A percentile compares a stretch with the other conserved stretches of the same genome.
Evolutionary conservation across 2,113 vertebrate genomes (phyloP).

Genomic region (Dasyurus viverrinus): DNA sequence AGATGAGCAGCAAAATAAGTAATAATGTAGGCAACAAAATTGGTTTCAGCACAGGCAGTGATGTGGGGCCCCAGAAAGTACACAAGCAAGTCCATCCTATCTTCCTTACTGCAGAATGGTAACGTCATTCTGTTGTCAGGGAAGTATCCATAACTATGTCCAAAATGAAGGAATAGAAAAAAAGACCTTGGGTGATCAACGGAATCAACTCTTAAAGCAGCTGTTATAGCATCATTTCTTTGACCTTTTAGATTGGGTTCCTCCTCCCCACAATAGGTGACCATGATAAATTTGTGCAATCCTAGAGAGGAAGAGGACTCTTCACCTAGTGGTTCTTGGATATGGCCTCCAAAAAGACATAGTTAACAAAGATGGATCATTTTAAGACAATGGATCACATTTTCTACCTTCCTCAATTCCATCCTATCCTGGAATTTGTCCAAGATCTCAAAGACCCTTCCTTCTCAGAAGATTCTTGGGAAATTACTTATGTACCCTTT

Average conservation of each 20-base stretch:
- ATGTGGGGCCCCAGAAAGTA: neutral
- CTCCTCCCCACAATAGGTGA: neutral
- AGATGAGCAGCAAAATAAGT: neutral
- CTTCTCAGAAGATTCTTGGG: neutral
- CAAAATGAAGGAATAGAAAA: neutral
- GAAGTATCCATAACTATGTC: neutral
- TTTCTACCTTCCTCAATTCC: neutral
- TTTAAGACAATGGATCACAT: neutral
- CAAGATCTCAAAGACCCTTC: neutral
- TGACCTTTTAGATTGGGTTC: neutral
- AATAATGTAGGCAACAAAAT: neutral
- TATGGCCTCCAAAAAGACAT: neutral
- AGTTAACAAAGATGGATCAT: neutral
- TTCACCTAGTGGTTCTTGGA: neutral
- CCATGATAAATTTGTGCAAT: neutral
- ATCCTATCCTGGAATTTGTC: neutral
- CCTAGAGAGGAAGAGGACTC: neutral
- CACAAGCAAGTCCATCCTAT: neutral
- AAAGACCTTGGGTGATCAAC: neutral
- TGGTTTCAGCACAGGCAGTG: neutral
- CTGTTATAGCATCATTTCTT: neutral
- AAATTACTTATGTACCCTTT: neutral
- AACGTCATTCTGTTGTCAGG: neutral
- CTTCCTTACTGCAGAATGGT: neutral
- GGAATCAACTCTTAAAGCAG: neutral